Conservation (phyloP, 2,113 vertebrate species). For the Dasyprocta punctata region DNA sequence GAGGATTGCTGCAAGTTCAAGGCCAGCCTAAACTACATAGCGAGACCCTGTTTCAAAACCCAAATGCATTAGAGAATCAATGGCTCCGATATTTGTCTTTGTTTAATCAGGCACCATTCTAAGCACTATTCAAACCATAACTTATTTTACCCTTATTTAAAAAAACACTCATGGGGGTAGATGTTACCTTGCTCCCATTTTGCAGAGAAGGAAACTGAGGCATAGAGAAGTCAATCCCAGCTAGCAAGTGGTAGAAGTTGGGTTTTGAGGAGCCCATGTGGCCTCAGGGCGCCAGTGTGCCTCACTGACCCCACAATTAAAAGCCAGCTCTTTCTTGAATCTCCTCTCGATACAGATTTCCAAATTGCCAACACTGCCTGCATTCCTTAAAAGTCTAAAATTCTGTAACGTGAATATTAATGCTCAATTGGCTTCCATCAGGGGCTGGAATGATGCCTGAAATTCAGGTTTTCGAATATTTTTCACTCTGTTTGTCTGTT, state of each 20-base stretch:
- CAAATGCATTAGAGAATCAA: neutral
- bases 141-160: neutral
- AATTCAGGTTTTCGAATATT: constrained; percentile 1
- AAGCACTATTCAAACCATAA: constrained; percentile 10
- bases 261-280: neutral
- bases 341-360: neutral
- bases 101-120: constrained; percentile 53
- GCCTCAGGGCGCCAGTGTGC: neutral
- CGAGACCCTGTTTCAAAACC: neutral
- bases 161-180: neutral
- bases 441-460: neutral
- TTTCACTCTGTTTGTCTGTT: neutral
- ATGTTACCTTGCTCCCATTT: neutral
- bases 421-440: neutral
- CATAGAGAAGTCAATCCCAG: neutral
- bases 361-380: neutral
- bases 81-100: constrained; percentile 25
- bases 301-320: neutral
- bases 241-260: neutral
- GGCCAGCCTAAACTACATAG: neutral
- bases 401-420: neutral
- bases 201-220: constrained; percentile 24
- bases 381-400: neutral
- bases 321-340: neutral
- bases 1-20: neutral